These are phyloP conservation scores for Encarsia formosa DNA, from an alignment of 2,888 invertebrate genomes.

Conservation along the genomic window DNA sequence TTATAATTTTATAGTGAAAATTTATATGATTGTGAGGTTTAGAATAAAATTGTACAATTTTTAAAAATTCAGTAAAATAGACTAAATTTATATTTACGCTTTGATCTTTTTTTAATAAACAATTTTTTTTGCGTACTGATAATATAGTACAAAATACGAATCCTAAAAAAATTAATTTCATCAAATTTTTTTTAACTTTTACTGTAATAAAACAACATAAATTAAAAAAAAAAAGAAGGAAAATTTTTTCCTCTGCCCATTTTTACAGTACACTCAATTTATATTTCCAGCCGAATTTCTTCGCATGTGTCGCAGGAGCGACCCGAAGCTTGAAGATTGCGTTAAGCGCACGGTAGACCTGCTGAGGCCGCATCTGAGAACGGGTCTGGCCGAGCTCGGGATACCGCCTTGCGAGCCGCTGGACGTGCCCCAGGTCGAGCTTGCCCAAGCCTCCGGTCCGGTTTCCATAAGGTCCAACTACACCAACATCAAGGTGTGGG, in stretches of 20 bases:
- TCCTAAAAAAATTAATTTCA: too few species aligned
- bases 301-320: constrained; percentile 63
- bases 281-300: constrained; percentile 50
- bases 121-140: too few species aligned
- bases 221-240: background rate
- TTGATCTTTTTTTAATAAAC: too few species aligned
- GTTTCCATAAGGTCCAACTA: constrained; percentile 65
- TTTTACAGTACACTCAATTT: background rate
- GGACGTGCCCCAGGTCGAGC: constrained; percentile 62
- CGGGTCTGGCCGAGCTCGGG: constrained; percentile 65
- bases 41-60: too few species aligned
- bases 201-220: too few species aligned
- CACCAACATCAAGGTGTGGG: constrained; percentile 62
- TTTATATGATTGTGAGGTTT: too few species aligned
- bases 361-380: constrained; percentile 56
- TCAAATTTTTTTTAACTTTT: background rate
- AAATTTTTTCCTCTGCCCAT: background rate
- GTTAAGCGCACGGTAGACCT: constrained; percentile 59
- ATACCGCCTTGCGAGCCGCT: constrained; percentile 72
- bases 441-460: constrained; percentile 67
- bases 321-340: constrained; percentile 62
- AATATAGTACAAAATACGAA: too few species aligned
- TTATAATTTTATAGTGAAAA: too few species aligned
- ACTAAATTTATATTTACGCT: too few species aligned
- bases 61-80: too few species aligned